These are phyloP conservation scores for Dicyrtoma fusca DNA, from an alignment of 2,888 invertebrate species.

Conservation along the genomic window DNA sequence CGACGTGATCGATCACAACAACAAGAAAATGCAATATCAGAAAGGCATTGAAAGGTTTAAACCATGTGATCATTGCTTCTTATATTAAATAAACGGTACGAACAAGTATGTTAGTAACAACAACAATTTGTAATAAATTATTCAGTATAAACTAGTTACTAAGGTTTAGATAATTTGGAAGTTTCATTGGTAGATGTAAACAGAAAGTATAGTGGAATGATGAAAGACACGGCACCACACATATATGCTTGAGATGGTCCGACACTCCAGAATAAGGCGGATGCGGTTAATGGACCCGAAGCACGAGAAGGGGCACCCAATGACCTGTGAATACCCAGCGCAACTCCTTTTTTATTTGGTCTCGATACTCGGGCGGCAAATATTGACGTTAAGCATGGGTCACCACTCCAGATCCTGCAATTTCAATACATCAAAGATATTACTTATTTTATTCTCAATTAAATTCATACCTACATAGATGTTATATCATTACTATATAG, in stretches of 20 bases:
- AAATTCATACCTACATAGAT: too few species aligned
- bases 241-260: conserved; percentile 83
- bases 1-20: too few species aligned
- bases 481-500: too few species aligned
- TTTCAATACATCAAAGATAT: too few species aligned
- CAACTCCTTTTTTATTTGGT: conserved; percentile 83
- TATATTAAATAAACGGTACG: background rate
- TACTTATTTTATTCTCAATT: too few species aligned
- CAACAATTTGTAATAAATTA: background rate
- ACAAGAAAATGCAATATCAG: too few species aligned
- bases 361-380: conserved; percentile 79
- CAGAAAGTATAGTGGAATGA: conserved; percentile 67
- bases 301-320: conserved; percentile 92
- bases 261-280: conserved; percentile 87
- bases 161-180: too few species aligned
- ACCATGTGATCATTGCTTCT: background rate
- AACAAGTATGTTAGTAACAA: background rate
- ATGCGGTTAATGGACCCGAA: conserved; percentile 85
- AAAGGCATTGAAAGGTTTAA: background rate
- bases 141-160: too few species aligned
- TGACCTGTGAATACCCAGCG: conserved; percentile 91
- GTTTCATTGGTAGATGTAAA: background rate
- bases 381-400: conserved; percentile 94
- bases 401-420: conserved; percentile 70
- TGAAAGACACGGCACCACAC: conserved; percentile 73